Evolutionary conservation across 2,113 vertebrate genomes (phyloP).

Genomic region (Hystrix brachyura): DNA sequence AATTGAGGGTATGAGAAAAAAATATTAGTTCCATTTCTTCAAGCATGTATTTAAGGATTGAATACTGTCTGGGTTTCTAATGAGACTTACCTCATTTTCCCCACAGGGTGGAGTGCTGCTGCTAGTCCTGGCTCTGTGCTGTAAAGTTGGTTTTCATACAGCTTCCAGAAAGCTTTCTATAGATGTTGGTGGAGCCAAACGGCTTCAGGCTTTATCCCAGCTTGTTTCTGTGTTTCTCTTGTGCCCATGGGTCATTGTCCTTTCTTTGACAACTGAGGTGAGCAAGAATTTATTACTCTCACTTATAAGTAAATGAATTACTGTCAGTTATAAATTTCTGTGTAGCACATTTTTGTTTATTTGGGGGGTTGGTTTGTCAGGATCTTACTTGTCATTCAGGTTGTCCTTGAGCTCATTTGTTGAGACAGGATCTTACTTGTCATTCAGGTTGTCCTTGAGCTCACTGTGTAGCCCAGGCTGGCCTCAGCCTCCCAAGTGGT

Average conservation of each 20-base stretch:
- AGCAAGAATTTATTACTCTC: conserved; percentile 15
- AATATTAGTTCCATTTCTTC: conserved; percentile 17
- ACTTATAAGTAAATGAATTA: conserved; percentile 62
- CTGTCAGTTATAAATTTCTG: conserved; percentile 11
- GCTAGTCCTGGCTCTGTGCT: conserved; percentile 94
- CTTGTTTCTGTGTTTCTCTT: conserved; percentile 94
- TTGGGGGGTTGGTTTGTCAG: not conserved
- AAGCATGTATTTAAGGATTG: conserved; percentile 26
- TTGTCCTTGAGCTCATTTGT: not conserved
- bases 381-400: not conserved
- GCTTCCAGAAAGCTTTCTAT: conserved; percentile 95
- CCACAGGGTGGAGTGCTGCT: conserved; percentile 96
- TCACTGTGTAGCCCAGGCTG: not conserved
- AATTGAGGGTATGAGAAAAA: conserved; percentile 22
- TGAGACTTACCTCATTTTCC: conserved; percentile 57
- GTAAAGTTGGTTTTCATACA: conserved; percentile 97
- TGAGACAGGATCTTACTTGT: not conserved
- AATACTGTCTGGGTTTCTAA: conserved; percentile 40
- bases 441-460: not conserved
- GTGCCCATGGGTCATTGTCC: conserved; percentile 96
- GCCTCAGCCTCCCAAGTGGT: not conserved
- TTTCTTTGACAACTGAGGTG: conserved; percentile 96
- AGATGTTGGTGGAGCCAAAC: conserved; percentile 96
- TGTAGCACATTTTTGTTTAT: not conserved
- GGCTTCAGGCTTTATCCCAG: conserved; percentile 96